Base-by-base conservation (phyloP, 2,113 vertebrate species). In the Rhea americana region DNA sequence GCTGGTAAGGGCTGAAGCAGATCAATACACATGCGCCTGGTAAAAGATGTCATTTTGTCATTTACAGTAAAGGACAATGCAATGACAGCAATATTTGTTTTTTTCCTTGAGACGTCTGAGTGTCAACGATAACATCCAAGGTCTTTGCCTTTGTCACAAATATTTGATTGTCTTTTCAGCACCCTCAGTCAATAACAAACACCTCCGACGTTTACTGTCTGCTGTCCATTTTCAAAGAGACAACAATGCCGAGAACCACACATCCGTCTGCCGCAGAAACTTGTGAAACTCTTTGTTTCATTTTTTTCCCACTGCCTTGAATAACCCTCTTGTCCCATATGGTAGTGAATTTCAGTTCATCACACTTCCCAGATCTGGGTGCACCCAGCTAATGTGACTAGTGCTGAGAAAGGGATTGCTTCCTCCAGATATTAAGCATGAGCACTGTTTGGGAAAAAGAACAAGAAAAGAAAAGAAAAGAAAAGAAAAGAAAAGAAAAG, bases 81-180 rank as follows among this genome's bases (percentile, higher is more conserved):
- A 56, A 26, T 3, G 25, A 78, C 85, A 30, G 59, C 82, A 41
- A 7, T 48, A 24, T 77, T 83, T 90, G 48, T 67, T 90, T 87
- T 87, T 84, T 71, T 51, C 90, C n/a, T 62, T 11, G 61, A 65
- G 80, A 37, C 8, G 37, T 6, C 43, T 67, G 87, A 70, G 75
- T 66, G 89, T 91, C 79, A 85, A 50, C 1, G 86, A 83, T 78
- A 62, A 87, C 89, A 61, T 53, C 80, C 82, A 70, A 89, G 76
- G 61, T 70, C 82, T 93, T 74, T 83, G 72, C 78, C 61, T 39
- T 87, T 68, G 58, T 39, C 85, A 66, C 83, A 62, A 41, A 67
- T 13, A 87, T 32, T 55, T 35, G 77, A 77, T 58, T 82, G 76
- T 41, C 48, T 45, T 81, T 81, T 65, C 79, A 30, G 93, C 90